Base-by-base conservation (phyloP, 30 jellyfish, hydroid and myxozoan species). In the Aurelia aurita region DNA sequence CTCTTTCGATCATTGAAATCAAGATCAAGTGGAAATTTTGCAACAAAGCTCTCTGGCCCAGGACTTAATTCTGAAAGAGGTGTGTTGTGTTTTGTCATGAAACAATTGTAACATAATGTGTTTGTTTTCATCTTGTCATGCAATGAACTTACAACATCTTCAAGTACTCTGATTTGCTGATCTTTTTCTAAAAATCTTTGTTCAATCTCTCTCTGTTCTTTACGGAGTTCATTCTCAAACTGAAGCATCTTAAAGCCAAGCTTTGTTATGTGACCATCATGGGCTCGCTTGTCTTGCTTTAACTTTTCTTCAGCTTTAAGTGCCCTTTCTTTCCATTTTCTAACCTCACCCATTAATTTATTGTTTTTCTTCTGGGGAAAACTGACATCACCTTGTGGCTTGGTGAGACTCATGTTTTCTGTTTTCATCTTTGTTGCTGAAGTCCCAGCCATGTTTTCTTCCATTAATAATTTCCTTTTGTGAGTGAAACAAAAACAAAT, bases 201-300 rank as follows among this genome's bases (percentile, higher is more conserved):
- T 54, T 83, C 93, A 27, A 83, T 83, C 15, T 83, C 93, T 22
- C 93, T 83, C 47, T 83, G 86, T 47, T 83, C 93, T 29, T 70
- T 83, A 7, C 93, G 82, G 19, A 83, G 81, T 19, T 83, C 87
- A 44, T 83, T 83, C 53, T 83, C 93, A 83, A 83, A 83, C 57
- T 83, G 93, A 27, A 83, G 87, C 87, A 83, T 69, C 47, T 83
- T 83, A 26, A 83, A 83, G 12, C 93, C 93, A 28, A 83, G 83
- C 61, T 67, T 64, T 58, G 80, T 63, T 15, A 83, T 83, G 11
- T 54, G 65, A 3, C 61, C 35, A 57, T 83, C 80, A 59, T 70
- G 77, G 43, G 55, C 58, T 22, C 78, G 55, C 39, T 82, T 67
- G 68, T 82, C 91, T 47, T 67, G 59, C 47, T 68, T 67, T 28